These are phyloP conservation scores for Patella ulyssiponensis DNA, from an alignment of 2,888 invertebrate genomes.

Conservation along the genomic window DNA sequence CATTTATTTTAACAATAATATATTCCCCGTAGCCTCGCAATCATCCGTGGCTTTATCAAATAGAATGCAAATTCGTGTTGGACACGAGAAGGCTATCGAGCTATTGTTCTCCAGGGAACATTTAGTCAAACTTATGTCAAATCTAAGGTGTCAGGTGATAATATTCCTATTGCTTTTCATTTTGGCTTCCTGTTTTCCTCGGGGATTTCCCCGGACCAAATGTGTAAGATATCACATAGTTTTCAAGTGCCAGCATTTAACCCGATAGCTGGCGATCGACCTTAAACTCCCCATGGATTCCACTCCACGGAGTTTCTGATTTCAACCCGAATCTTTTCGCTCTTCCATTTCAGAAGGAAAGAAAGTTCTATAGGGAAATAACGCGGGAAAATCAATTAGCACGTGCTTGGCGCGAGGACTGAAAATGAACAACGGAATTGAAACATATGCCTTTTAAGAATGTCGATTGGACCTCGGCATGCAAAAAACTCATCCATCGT, in stretches of 20 bases:
- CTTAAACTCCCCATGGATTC: too few species aligned
- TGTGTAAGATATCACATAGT: neutral
- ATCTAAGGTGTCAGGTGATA: constrained; percentile 9
- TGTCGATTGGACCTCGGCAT: constrained; percentile 9
- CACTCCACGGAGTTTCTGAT: neutral
- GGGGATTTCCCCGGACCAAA: neutral
- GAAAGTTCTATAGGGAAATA: constrained; percentile 10
- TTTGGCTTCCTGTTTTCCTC: neutral
- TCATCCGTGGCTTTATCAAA: neutral
- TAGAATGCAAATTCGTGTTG: constrained; percentile 6
- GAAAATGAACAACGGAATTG: constrained; percentile 8
- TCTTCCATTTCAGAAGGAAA: neutral
- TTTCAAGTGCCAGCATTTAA: neutral
- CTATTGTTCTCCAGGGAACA: neutral
- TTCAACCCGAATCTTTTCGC: neutral
- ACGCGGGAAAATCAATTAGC: constrained; percentile 13
- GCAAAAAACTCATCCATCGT: neutral
- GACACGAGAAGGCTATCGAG: constrained; percentile 6
- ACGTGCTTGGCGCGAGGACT: constrained; percentile 7
- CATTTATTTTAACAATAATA: too few species aligned
- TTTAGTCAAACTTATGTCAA: constrained; percentile 5
- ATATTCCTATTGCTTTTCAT: neutral
- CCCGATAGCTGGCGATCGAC: too few species aligned
- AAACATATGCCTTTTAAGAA: constrained; percentile 5
- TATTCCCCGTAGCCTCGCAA: too few species aligned